Evolutionary conservation across 2,888 invertebrate genomes (phyloP).

Genomic region (Dilophus febrilis): DNA sequence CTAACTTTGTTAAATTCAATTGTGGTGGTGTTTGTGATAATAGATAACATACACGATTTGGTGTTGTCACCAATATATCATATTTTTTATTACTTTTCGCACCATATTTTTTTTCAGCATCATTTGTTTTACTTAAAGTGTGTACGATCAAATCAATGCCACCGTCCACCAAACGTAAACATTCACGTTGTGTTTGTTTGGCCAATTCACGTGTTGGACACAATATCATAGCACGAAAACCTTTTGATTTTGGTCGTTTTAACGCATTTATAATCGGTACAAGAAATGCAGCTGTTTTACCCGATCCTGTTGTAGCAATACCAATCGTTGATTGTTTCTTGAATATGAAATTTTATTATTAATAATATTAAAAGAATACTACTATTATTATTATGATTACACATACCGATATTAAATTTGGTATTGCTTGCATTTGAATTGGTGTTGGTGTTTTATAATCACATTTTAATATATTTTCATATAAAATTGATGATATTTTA

Average conservation of each 20-base stretch:
- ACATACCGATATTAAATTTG: constrained; percentile 58
- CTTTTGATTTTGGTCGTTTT: constrained; percentile 47
- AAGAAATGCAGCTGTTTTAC: constrained; percentile 91
- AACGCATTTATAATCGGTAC: constrained; percentile 71
- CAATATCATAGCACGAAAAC: constrained; percentile 72
- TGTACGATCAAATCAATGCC: constrained; percentile 56
- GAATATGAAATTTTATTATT: constrained; percentile 6
- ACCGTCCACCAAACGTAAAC: constrained; percentile 51
- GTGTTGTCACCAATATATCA: constrained; percentile 88
- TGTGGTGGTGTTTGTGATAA: constrained; percentile 62
- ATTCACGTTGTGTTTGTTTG: constrained; percentile 75
- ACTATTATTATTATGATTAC: constrained; percentile 26
- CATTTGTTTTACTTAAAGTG: constrained; percentile 62
- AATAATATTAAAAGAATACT: no score
- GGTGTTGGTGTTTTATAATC: constrained; percentile 68
- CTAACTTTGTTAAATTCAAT: constrained; percentile 51
- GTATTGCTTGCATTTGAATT: constrained; percentile 84
- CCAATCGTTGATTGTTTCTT: constrained; percentile 71
- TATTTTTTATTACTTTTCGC: constrained; percentile 58
- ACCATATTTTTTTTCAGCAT: constrained; percentile 53
- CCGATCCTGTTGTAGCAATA: constrained; percentile 94
- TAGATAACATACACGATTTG: constrained; percentile 75
- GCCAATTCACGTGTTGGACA: constrained; percentile 91
- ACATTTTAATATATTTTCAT: constrained; percentile 49
- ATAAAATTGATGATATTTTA: constrained; percentile 38